Evolutionary conservation across 1,140 invertebrate species (phyloP), one percentile per base, ranked within the genome.

Genomic region (Forficula auricularia): DNA sequence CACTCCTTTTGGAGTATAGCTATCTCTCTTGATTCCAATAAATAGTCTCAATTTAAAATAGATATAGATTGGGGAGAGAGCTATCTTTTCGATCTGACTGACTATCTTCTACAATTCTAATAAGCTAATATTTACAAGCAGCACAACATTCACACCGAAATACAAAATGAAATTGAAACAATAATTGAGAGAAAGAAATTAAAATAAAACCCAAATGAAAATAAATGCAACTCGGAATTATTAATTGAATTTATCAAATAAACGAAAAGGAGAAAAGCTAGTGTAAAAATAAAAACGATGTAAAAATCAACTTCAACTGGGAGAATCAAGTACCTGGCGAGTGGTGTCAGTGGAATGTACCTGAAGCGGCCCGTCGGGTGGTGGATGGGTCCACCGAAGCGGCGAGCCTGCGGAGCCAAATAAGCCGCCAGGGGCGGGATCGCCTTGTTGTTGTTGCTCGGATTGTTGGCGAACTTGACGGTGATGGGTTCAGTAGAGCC

Each of bases 381-480:
- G 66, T 89, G 85, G 58, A 95, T 92, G 53, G 83, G 87, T 62
- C 82, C 87, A 64, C 84, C 85, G 68, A 82, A 91, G 52, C 84
- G 72, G 46, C 85, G 66, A 52, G 74, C 63, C 57, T 82, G 79
- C 15, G 85, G 82, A 49, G 84, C 75, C 53, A 96, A 68, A 63
- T 96, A 97, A 31, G 90, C 89, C 22, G 88, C 83, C 57, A 95
- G 66, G 22, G 90, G 88, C 52, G 84, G 82, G 59, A 91, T 73
- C 46, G 83, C 82, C 64, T 89, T 89, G 58, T 79, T 79, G 65
- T 86, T 87, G 71, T 85, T 89, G 68, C 85, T 90, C n/a, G 88
- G 86, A 62, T 92, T 97, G 66, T 98, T 98, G 47, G 95, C 95
- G 65, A 99, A 98, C 68, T 99, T 98, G 47, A 99, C 95, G 30